These are phyloP conservation scores for Carassius carassius DNA, from an alignment of 2,113 vertebrate genomes.

Conservation along the genomic window DNA sequence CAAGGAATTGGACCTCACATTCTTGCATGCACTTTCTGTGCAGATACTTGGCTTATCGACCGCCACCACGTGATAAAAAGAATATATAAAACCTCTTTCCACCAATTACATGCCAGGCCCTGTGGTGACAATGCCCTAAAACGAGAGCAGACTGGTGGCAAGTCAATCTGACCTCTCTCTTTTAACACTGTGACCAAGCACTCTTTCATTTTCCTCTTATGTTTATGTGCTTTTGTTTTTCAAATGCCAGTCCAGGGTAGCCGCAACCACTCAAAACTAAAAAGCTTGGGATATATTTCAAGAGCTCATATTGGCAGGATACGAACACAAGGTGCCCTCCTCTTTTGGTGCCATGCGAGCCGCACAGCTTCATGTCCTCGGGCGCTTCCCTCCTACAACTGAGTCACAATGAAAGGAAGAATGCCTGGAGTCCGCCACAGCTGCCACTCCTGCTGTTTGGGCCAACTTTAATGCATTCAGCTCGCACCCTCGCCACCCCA, in stretches of 20 bases:
- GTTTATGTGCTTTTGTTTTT: slow-evolving; percentile 51
- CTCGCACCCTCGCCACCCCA: neutral
- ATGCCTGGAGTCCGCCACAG: slow-evolving; percentile 32
- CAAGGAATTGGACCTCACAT: neutral
- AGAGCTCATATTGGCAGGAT: slow-evolving; percentile 13
- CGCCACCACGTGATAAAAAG: neutral
- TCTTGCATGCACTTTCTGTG: neutral
- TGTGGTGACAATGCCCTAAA: slow-evolving; percentile 17
- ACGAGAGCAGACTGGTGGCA: slow-evolving; percentile 5
- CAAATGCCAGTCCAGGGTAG: slow-evolving; percentile 3
- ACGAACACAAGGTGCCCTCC: slow-evolving; percentile 46
- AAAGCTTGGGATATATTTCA: slow-evolving; percentile 30
- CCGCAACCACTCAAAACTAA: slow-evolving; percentile 29
- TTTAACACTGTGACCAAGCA: neutral
- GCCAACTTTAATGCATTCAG: slow-evolving; percentile 31
- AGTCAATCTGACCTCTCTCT: neutral
- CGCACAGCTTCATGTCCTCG: slow-evolving; percentile 22
- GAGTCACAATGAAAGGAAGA: slow-evolving; percentile 50
- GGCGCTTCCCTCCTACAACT: slow-evolving; percentile 34
- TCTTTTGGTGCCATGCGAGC: slow-evolving; percentile 38
- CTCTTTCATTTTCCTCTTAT: slow-evolving; percentile 34
- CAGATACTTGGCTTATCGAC: neutral
- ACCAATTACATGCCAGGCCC: slow-evolving; percentile 4
- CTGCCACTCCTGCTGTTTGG: slow-evolving; percentile 37
- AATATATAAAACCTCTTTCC: neutral